Base-by-base conservation (phyloP, 2,888 invertebrate species). In the Drosophila silvestris region DNA sequence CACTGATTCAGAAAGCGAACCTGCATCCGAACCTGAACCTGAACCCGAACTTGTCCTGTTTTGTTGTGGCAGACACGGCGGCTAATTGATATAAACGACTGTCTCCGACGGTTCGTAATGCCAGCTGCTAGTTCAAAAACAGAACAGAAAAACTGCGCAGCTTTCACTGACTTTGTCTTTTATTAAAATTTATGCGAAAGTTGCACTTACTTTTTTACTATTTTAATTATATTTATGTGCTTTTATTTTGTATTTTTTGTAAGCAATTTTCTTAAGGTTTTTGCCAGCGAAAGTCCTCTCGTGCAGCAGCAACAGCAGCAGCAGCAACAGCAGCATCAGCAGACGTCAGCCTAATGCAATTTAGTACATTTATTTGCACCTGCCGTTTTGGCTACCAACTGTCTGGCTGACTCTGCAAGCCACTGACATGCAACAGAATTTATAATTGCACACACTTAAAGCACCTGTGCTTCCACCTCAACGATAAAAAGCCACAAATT, bases 81-180 rank as follows among this genome's bases (percentile, higher is more conserved):
- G 77, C 85, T 87, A 87, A 87, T 87, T 87, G 90, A 90, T 90
- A 90, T 87, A 83, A 87, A 87, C 85, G 86, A 90, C 83, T 83
- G 85, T 79, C 85, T 83, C 85, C 82, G 74, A 82, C 82, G 69
- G 39, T 69, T 79, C 70, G 77, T 61, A 78, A 73, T 66, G 65
- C 65, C 35, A 35, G 19, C 58, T 51, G 41, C 39, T 68, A 64
- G 64, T 63, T 35, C 16, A 35, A 35, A 35, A 53, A 33, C 2
- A 33, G 14, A 22, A 33, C 7, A 16, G 47, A 56, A 71, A 66
- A 65, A 10, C 73, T 82, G 73, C 33, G 57, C 74, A 75, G 88
- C 74, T 87, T 87, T 77, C 67, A 33, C 77, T 61, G 82, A 70
- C 70, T 79, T 76, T 82, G 39, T 54, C 53, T 22, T 81, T 87